Evolutionary conservation across 2,113 vertebrate genomes (phyloP).

Genomic region (Gadus chalcogrammus): DNA sequence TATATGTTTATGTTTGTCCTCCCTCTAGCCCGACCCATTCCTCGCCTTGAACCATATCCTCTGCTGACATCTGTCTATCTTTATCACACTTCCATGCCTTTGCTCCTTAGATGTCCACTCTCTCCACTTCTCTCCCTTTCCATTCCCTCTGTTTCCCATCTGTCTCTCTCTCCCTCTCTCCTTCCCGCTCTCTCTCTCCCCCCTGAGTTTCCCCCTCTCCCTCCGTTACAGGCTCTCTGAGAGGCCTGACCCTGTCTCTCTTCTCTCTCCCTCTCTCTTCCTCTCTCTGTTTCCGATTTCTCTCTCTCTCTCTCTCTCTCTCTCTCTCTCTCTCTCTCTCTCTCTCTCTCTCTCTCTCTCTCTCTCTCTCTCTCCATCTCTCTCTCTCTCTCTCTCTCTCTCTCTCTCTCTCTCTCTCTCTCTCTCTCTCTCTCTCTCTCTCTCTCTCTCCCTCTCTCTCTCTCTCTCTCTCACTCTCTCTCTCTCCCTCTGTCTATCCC

Average conservation of each 20-base stretch:
- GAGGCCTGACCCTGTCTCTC: constrained; percentile 64
- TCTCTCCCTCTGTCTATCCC: constrained; percentile 36
- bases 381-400: neutral
- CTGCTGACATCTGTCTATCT: neutral
- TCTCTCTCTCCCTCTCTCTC: neutral
- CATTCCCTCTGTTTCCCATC: neutral
- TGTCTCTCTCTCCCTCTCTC: constrained; percentile 14
- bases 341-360: neutral
- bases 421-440: constrained; percentile 21
- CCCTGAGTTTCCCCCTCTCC: neutral
- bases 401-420: constrained; percentile 18
- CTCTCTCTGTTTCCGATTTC: neutral
- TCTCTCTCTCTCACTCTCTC: neutral
- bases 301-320: constrained; percentile 34
- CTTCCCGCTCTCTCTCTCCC: constrained; percentile 43
- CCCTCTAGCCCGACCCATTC: neutral
- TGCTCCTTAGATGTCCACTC: neutral
- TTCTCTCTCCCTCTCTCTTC: too few relatives aligned
- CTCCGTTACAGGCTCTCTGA: constrained; percentile 63
- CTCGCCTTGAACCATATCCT: neutral
- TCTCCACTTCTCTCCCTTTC: neutral
- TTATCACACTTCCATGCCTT: constrained; percentile 23
- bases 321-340: constrained; percentile 11
- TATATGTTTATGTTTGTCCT: too few relatives aligned
- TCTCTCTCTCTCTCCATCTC: constrained; percentile 16